Evolutionary conservation across 2,113 vertebrate species (phyloP).

Genomic region (Rhinopomastus cyanomelas): DNA sequence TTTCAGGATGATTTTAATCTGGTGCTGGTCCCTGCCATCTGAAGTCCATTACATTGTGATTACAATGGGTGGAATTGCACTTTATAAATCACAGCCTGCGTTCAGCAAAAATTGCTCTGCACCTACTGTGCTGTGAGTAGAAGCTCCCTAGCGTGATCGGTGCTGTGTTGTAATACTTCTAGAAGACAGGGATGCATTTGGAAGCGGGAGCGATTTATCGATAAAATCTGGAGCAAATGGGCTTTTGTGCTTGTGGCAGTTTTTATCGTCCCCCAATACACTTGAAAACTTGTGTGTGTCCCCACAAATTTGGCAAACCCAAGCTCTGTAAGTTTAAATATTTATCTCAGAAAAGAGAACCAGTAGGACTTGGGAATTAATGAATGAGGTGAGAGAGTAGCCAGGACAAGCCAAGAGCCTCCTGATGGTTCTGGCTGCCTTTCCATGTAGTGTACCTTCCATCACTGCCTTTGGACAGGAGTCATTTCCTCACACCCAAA

Average conservation of each 20-base stretch:
- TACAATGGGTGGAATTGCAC: neutral
- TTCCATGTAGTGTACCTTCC: neutral
- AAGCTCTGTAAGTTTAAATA: neutral
- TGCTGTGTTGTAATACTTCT: neutral
- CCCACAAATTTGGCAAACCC: neutral
- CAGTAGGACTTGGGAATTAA: neutral
- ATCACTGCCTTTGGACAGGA: neutral
- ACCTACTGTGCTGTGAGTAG: neutral
- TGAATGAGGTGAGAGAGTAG: neutral
- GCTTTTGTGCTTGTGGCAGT: neutral
- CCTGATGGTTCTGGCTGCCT: neutral
- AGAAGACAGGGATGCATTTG: neutral
- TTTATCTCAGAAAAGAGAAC: neutral
- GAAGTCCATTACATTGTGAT: neutral
- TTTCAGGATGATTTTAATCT: neutral
- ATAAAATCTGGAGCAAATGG: neutral
- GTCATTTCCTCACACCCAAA: neutral
- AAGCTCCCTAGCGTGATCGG: neutral
- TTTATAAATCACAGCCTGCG: neutral
- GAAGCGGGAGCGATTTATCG: neutral
- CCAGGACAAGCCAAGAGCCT: neutral
- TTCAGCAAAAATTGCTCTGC: neutral
- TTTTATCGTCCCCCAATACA: neutral
- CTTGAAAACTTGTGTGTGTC: neutral
- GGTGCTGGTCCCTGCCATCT: neutral